Evolutionary conservation across 1,140 invertebrate genomes (phyloP), one percentile per base, ranked within the genome.

Genomic region (Calliopsis andreniformis): DNA sequence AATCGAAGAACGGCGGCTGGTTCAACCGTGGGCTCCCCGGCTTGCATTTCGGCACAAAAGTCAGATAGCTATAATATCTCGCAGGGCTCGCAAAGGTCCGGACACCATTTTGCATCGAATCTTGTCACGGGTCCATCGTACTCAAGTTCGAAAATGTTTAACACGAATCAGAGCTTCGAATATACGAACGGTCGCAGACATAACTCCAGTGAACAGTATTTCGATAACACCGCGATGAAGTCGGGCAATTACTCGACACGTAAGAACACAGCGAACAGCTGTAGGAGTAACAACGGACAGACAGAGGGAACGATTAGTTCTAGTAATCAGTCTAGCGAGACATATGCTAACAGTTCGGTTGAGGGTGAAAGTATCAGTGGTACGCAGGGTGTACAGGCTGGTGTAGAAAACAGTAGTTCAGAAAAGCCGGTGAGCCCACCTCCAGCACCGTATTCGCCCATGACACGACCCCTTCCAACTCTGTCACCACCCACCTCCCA

Each of bases 401-500:
- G 3, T 2, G 42, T 45, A 16, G 72, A 76, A 18, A 51, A 16
- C 16, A 51, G 5, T 47, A 47, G 23, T 39, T 55, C 63, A 56
- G 79, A 78, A 32, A 76, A 85, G 25, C 71, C 82, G 73, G 64
- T 84, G 71, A 91, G 89, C 76, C 89, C 90, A 79, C 86, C 89
- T 42, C 87, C 88, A 59, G 80, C 87, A 7, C 84, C 89, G 0
- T 89, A 88, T 25, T 89, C 88, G 30, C 87, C 89, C 43, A 87
- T 85, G 80, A 87, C 87, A 70, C 85, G 79, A 76, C 88, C 90
- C 53, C 68, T 87, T 82, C 88, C 88, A 80, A 90, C 83, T 83
- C 68, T 89, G 75, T 90, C 90, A 86, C 87, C 90, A 51, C 84
- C 91, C 82, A 87, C 85, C 83, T 84, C 88, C 49, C 91, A 91